Evolutionary conservation across 2,888 invertebrate genomes (phyloP).

Genomic region (Calameuta idolon): DNA sequence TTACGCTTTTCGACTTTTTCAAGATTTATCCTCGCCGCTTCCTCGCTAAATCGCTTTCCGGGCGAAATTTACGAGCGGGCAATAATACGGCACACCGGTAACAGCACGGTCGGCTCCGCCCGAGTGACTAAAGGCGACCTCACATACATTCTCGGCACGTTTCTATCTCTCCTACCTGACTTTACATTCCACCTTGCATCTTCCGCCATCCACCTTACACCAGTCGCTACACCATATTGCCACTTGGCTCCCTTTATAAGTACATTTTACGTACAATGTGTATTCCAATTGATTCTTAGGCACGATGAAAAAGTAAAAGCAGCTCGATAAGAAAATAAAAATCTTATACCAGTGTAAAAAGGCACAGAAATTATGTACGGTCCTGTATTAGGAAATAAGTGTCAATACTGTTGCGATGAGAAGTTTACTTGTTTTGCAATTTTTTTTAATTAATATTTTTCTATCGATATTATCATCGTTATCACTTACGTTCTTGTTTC

Average conservation of each 20-base stretch:
- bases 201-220: neutral
- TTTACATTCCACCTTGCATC: neutral
- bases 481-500: no score
- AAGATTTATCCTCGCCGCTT: conserved; percentile 66
- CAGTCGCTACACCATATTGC: neutral
- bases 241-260: neutral
- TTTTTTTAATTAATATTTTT: no score
- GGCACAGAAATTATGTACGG: no score
- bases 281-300: neutral
- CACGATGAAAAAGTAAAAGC: neutral
- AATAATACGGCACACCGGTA: conserved; percentile 52
- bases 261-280: neutral
- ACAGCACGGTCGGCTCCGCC: conserved; percentile 34
- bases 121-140: conserved; percentile 45
- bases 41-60: conserved; percentile 67
- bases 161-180: conserved; percentile 14
- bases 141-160: conserved; percentile 25
- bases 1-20: conserved; percentile 67
- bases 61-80: conserved; percentile 65
- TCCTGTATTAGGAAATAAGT: no score
- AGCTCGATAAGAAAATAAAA: no score
- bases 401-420: no score
- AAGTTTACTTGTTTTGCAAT: no score
- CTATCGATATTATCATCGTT: no score
- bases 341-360: no score